Evolutionary conservation across 35 echinoderm and acorn worm species (phyloP), one percentile per base, ranked within the genome.

Genomic region (Patiria miniata): DNA sequence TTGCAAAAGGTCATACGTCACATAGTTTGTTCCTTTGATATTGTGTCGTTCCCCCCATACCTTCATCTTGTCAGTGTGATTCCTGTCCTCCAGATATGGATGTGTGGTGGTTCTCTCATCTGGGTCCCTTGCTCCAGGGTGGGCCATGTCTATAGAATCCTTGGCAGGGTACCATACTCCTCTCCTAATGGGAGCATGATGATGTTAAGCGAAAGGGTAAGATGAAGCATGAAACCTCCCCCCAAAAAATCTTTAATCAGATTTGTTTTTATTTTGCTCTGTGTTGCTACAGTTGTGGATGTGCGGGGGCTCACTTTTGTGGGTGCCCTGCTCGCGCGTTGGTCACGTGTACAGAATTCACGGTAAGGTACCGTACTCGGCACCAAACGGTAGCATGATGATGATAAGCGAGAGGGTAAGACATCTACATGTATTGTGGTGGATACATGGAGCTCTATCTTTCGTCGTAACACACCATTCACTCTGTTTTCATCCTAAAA

Each of bases 81-180:
- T 73, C 65, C 65, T 73, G 34, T 73, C 56, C 44, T 33, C 16
- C 82, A 97, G 93, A 99, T 99, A 76, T 99, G 96, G 96, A 91
- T 94, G 93, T 99, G 96, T 87, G 93, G 96, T 44, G 96, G 96
- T 1, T 94, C 93, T 8, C 51, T 99, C 51, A 32, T 94, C n/a
- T 99, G 96, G 96, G 96, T 99, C 15, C 96, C 96, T 1, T 99
- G 96, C 69, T 99, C 96, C 54, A 85, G 96, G 52, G 96, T 99
- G 23, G 96, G 96, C 57, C 96, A 99, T 79, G 86, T 99, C 29
- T 99, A 99, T 54, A 84, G 96, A 34, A 99, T 99, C 40, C 38
- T 99, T 10, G 96, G 96, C 8, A 94, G 89, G 76, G 96, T 99
- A 21, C 96, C 96, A 8, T 99, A 99, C 51, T 78, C 88, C 29